Evolutionary conservation across 2,797 vertebrate genomes (phyloP).

Genomic region (Enteromius argenteus): DNA sequence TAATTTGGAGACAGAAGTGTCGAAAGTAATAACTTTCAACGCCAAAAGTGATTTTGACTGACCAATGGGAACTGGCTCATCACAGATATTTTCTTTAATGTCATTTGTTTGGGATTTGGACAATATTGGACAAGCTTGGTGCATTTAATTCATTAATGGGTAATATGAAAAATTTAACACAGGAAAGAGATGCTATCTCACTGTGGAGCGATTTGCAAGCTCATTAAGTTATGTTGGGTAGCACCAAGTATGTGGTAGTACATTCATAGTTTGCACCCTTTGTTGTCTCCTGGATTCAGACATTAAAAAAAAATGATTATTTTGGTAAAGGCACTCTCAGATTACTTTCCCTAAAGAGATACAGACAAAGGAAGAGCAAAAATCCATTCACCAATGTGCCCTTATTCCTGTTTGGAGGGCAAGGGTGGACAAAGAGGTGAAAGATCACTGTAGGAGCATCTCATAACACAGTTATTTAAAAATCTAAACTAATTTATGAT

Average conservation of each 20-base stretch:
- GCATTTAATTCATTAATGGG: not conserved
- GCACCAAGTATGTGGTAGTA: not conserved
- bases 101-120: not conserved
- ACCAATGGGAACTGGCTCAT: not conserved
- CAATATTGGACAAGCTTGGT: too few species aligned
- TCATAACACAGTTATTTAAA: not conserved
- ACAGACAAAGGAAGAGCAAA: constrained; percentile 21
- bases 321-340: constrained; percentile 28
- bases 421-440: not conserved
- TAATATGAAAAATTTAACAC: constrained; percentile 5
- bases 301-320: constrained; percentile 20
- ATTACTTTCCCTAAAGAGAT: constrained; percentile 29
- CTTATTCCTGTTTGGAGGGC: not conserved
- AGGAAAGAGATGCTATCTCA: constrained; percentile 3
- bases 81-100: not conserved
- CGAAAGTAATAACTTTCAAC: not conserved
- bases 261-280: constrained; percentile 1
- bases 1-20: not conserved
- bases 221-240: constrained; percentile 31
- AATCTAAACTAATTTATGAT: not conserved
- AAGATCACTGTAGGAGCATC: not conserved
- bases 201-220: not conserved
- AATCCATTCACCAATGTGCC: constrained; percentile 35
- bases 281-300: constrained; percentile 20
- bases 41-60: not conserved